Percentiles rank a stretch among this genome's conserved stretches.
phyloP scores from a whole-genome alignment of 2,888 invertebrate genomes.

The Luperina testacea region DNA sequence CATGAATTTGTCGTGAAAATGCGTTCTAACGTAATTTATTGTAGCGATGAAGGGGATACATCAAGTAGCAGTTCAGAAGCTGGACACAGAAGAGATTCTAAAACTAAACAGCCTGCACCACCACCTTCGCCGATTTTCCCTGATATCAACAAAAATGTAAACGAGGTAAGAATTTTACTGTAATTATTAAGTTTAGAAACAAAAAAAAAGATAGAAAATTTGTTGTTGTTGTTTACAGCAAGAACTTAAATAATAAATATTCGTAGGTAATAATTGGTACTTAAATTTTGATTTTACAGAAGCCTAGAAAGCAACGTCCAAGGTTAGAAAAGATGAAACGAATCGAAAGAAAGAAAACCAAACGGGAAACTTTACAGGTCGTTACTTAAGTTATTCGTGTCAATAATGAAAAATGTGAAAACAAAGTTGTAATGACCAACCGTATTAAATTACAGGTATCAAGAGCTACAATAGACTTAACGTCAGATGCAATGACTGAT shows the following conservation, averaged over 20 bases:
- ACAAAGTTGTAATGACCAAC: slow-evolving; percentile 47
- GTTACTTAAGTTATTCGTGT: slow-evolving; percentile 26
- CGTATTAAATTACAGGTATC: slow-evolving; percentile 83
- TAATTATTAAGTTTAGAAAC: not conserved
- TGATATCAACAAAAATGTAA: slow-evolving; percentile 78
- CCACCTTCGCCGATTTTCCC: slow-evolving; percentile 93
- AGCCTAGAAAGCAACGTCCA: slow-evolving; percentile 79
- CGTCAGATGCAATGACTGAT: slow-evolving; percentile 92
- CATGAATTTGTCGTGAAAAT: not conserved
- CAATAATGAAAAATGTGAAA: not conserved
- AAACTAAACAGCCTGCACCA: slow-evolving; percentile 89
- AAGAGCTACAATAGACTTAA: slow-evolving; percentile 90
- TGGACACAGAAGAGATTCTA: slow-evolving; percentile 89
- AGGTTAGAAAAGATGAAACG: slow-evolving; percentile 85
- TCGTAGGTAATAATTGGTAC: not conserved
- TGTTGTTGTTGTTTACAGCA: not conserved
- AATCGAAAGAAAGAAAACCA: slow-evolving; percentile 85
- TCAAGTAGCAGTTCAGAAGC: slow-evolving; percentile 93
- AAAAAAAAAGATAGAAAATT: too few species aligned
- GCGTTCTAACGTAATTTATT: slow-evolving; percentile 24
- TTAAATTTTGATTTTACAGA: slow-evolving; percentile 73
- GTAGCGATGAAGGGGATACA: slow-evolving; percentile 95
- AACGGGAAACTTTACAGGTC: slow-evolving; percentile 91
- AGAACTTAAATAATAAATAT: not conserved
- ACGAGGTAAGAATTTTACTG: slow-evolving; percentile 72